Conservation (phyloP, 2,888 invertebrate genomes). For the Pandemis corylana region DNA sequence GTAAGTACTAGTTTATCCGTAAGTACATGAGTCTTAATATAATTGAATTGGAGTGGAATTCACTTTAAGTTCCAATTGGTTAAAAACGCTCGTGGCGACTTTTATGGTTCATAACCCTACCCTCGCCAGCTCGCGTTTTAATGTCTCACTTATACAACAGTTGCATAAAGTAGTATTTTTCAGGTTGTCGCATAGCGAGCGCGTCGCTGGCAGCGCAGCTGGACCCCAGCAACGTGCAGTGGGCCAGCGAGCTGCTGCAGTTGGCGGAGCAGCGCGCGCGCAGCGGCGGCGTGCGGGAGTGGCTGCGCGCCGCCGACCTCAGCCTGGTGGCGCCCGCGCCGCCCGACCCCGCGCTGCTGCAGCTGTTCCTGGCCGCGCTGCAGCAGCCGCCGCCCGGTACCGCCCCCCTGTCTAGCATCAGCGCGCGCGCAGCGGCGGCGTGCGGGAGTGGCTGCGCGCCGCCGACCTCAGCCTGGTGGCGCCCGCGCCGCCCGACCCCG, state of each 20-base stretch:
- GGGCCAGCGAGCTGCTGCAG: conserved; percentile 75
- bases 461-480: no score
- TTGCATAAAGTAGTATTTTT: background rate
- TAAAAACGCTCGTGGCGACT: no score
- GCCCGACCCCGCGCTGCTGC: conserved; percentile 63
- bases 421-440: no score
- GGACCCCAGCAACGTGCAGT: conserved; percentile 66
- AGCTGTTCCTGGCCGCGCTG: conserved; percentile 59
- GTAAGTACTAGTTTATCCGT: no score
- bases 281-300: conserved; percentile 60
- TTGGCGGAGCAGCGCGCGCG: conserved; percentile 66
- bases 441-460: no score
- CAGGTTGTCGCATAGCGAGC: conserved; percentile 66
- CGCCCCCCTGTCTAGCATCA: no score
- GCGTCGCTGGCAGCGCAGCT: conserved; percentile 65
- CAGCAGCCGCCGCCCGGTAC: conserved; percentile 60
- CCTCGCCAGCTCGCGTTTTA: no score
- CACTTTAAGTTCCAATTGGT: no score
- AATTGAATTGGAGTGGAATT: no score
- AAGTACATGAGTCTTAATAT: no score
- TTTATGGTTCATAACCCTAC: no score
- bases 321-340: conserved; percentile 69
- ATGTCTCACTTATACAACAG: no score
- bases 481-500: background rate
- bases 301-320: conserved; percentile 73